Base-by-base conservation (phyloP, 2,797 vertebrate species). In the Distichodus sexfasciatus region DNA sequence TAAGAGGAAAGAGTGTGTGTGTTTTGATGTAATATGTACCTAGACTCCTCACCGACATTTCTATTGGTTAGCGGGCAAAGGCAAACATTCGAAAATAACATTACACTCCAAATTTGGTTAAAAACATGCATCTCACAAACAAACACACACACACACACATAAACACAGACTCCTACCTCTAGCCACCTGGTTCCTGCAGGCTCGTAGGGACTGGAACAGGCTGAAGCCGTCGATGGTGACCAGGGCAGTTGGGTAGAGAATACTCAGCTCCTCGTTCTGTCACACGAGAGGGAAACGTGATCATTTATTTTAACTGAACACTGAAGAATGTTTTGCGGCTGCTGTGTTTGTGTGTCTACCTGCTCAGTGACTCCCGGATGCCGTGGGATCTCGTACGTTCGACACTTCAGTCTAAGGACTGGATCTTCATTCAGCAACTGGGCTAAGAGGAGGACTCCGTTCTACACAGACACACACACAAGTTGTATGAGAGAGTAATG, bases 211-310 rank as follows among this genome's bases (percentile, higher is more conserved):
- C 83, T 99, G 97, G 74, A 98, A 99, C 75, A 99, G 95, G 81
- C 97, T 99, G 87, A 99, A 99, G 69, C 97, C 97, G 69, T 99
- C 97, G 17, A 99, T 96, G 54, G 97, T 99, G 76, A 99, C 97
- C 84, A 99, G 87, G 62, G 97, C 93, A 59, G 91, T 88, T 29
- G 95, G 95, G 72, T 98, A 99, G 31, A 99, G 88, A 79, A 99
- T 98, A 70, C 95, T 98, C 66, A 99, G 75, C 67, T 99, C 97
- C 87, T 99, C 97, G 46, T 97, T 97, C 97, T 99, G 81, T 7
- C 35, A 50, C 21, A 63, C 33, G 41, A 35, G 33, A 48, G n/a
- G 24, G 3, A 17, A 61, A 14, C 23, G 12, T 15, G 19, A 62
- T n/a, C n/a, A n/a, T n/a, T n/a, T n/a, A n/a, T n/a, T n/a, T n/a